Conservation (phyloP, 2,113 vertebrate genomes). For the Malurus cyaneus region DNA sequence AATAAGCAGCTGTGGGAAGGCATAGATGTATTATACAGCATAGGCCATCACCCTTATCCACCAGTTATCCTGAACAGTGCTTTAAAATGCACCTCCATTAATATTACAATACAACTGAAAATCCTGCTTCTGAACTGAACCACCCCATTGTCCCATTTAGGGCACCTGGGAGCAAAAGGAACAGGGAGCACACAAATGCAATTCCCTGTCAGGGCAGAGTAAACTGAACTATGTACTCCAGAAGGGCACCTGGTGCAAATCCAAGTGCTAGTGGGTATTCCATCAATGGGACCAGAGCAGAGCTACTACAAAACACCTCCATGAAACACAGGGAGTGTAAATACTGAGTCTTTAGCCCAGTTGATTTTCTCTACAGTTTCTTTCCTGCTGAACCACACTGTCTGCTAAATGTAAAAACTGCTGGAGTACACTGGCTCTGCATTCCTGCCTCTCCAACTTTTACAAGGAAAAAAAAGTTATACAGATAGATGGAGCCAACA, state of each 20-base stretch:
- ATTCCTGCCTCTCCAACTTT: neutral
- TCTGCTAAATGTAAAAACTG: neutral
- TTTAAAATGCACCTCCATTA: neutral
- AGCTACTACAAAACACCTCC: neutral
- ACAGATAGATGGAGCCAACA: neutral
- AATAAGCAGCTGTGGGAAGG: neutral
- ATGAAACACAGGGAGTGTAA: neutral
- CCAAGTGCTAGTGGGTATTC: neutral
- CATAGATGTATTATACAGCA: neutral
- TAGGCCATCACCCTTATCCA: neutral
- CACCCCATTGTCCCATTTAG: neutral
- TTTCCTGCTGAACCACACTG: neutral
- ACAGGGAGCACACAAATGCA: neutral
- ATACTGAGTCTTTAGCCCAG: neutral
- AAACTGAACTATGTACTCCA: neutral
- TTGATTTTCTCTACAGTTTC: neutral
- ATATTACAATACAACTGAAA: neutral
- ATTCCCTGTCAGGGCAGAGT: neutral
- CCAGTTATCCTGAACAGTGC: neutral
- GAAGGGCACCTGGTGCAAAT: neutral
- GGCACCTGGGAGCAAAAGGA: neutral
- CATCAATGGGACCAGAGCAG: neutral
- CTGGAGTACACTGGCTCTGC: neutral
- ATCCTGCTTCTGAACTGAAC: neutral
- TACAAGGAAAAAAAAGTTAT: neutral